Conservation (phyloP, 2,888 invertebrate genomes). For the Opisthograptis luteolata region DNA sequence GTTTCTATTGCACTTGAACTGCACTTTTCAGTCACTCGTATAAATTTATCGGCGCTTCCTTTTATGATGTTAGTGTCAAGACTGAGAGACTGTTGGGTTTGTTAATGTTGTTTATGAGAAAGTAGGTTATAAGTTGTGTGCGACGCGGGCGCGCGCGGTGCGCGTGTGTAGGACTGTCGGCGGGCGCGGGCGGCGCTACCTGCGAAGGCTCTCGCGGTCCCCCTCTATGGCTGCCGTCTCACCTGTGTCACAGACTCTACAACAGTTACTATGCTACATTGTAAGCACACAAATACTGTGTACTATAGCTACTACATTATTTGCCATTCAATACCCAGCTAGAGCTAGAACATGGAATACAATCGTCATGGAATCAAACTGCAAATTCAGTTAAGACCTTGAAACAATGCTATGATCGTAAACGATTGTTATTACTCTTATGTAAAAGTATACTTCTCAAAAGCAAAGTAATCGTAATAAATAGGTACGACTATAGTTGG, state of each 20-base stretch:
- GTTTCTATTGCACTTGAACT: constrained; percentile 25
- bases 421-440: no score
- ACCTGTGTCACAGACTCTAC: constrained; percentile 43
- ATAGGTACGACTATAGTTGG: no score
- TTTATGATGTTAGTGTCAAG: constrained; percentile 15
- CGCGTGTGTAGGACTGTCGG: constrained; percentile 69
- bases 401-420: no score
- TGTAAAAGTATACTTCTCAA: no score
- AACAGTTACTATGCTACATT: constrained; percentile 8
- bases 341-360: constrained; percentile 7
- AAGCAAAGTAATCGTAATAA: no score
- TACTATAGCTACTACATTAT: constrained; percentile 2
- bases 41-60: constrained; percentile 19
- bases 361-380: neutral
- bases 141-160: constrained; percentile 70
- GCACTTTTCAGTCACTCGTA: constrained; percentile 45
- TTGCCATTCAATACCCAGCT: constrained; percentile 18
- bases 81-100: constrained; percentile 40
- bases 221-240: constrained; percentile 62
- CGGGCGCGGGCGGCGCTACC: constrained; percentile 72
- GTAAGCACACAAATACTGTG: constrained; percentile 1
- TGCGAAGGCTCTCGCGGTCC: constrained; percentile 66
- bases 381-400: no score
- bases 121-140: constrained; percentile 52
- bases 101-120: constrained; percentile 53